These are phyloP conservation scores for Dendropsophus ebraccatus DNA, from an alignment of 2,113 vertebrate species.

Conservation along the genomic window DNA sequence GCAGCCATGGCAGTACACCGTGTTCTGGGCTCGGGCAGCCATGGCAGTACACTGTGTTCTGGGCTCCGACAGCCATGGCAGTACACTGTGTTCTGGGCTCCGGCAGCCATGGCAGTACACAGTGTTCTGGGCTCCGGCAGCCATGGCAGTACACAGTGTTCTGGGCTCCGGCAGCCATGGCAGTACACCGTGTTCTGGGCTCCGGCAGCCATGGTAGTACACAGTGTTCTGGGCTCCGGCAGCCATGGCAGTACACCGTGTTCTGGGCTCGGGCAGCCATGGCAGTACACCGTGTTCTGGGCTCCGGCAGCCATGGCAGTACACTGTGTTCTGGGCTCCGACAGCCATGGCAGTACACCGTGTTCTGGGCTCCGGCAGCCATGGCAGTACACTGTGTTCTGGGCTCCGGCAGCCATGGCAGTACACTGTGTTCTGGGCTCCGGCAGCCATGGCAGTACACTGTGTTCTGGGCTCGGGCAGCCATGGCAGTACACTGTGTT, in stretches of 20 bases:
- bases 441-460: conserved; percentile 7
- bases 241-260: neutral
- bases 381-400: conserved; percentile 8
- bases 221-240: conserved; percentile 19
- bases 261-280: conserved; percentile 24
- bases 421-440: conserved; percentile 23
- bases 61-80: conserved; percentile 4
- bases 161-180: conserved; percentile 25
- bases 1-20: neutral
- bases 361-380: conserved; percentile 27
- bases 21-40: conserved; percentile 25
- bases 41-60: conserved; percentile 8
- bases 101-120: conserved; percentile 7
- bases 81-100: conserved; percentile 23
- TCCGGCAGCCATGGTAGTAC: conserved; percentile 25
- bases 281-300: conserved; percentile 1
- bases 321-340: conserved; percentile 24
- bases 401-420: conserved; percentile 4
- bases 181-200: conserved; percentile 1
- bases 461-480: conserved; percentile 20
- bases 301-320: conserved; percentile 19
- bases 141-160: neutral
- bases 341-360: neutral
- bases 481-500: neutral
- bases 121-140: conserved; percentile 21